phyloP scores from a whole-genome alignment of 2,888 invertebrate genomes.

The Ptychoptera albimana region DNA sequence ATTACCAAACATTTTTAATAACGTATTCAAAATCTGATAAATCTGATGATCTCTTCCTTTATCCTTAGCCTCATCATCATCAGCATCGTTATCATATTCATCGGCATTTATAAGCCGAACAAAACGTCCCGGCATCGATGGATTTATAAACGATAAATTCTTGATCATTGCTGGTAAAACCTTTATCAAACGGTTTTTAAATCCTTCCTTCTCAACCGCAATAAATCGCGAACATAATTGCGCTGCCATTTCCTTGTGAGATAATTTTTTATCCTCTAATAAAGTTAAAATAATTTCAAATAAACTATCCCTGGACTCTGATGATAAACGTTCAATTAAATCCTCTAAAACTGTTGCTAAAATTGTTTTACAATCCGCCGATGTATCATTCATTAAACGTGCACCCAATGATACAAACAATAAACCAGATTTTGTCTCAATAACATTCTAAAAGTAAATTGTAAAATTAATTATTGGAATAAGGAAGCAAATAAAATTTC shows the following conservation, averaged over 20 bases:
- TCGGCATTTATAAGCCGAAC: constrained; percentile 7
- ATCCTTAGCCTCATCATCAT: constrained; percentile 38
- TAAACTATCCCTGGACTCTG: constrained; percentile 43
- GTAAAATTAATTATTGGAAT: background rate
- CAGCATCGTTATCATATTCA: constrained; percentile 7
- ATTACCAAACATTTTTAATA: constrained; percentile 47
- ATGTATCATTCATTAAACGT: constrained; percentile 67
- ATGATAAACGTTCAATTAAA: constrained; percentile 43
- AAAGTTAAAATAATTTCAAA: constrained; percentile 48
- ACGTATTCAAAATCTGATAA: constrained; percentile 55
- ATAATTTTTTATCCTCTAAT: constrained; percentile 53
- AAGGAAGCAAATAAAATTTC: too few relatives aligned
- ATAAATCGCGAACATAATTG: constrained; percentile 70
- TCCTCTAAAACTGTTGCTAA: constrained; percentile 56
- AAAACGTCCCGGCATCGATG: background rate
- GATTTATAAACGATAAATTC: constrained; percentile 14
- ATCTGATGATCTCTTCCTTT: constrained; percentile 54
- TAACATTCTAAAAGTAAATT: constrained; percentile 5
- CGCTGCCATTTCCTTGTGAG: constrained; percentile 57
- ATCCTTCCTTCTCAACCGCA: constrained; percentile 52
- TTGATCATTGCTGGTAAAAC: constrained; percentile 44
- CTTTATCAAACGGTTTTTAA: constrained; percentile 44
- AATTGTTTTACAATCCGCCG: constrained; percentile 55
- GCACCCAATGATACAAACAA: constrained; percentile 62
- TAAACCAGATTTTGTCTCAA: constrained; percentile 32